These are phyloP conservation scores for Zalophus californianus DNA, from an alignment of 2,797 vertebrate species.

Conservation along the genomic window DNA sequence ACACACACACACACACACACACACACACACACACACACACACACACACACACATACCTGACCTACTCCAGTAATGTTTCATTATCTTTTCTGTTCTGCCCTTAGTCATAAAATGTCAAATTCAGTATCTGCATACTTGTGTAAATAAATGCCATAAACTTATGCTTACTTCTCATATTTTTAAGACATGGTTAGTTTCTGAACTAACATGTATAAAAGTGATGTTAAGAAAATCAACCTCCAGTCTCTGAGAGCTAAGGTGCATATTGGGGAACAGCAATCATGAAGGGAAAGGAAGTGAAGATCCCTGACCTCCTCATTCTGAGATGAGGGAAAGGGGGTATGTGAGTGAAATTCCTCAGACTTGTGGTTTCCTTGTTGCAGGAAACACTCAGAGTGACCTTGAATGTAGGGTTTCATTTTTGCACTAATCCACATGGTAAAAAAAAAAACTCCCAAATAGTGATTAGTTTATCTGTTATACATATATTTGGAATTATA, in stretches of 20 bases:
- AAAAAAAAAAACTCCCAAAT: neutral
- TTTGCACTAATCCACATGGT: neutral
- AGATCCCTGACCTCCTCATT: accelerated
- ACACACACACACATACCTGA: too few relatives aligned
- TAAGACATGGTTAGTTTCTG: neutral
- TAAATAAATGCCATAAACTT: neutral
- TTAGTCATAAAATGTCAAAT: neutral
- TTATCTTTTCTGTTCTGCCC: neutral
- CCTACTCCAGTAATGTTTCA: neutral
- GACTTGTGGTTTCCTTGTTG: neutral
- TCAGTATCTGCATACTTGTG: neutral
- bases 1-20: neutral
- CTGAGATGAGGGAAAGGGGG: neutral
- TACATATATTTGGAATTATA: neutral
- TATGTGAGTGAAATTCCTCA: accelerated
- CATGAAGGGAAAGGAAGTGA: neutral
- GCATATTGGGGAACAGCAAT: neutral
- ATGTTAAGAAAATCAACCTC: neutral
- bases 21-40: too few relatives aligned
- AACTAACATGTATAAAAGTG: neutral
- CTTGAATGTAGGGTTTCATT: neutral
- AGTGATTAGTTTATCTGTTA: neutral
- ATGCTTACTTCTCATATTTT: neutral
- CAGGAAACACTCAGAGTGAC: neutral
- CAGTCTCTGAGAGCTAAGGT: neutral